These are phyloP conservation scores for Bungarus multicinctus DNA, from an alignment of 2,113 vertebrate genomes.

Conservation along the genomic window DNA sequence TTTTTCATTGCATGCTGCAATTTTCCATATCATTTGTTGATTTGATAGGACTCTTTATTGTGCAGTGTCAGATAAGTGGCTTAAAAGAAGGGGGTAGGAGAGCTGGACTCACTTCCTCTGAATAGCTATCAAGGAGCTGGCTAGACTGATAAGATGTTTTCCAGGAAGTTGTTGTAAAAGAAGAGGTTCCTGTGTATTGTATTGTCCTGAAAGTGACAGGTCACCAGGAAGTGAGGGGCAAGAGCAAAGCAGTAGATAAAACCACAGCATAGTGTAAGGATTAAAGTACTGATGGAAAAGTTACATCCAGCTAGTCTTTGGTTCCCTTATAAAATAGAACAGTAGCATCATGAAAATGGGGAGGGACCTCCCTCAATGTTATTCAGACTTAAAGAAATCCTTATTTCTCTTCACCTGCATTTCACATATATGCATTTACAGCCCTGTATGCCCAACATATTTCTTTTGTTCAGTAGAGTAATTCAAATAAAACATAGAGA, in stretches of 20 bases:
- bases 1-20: background rate
- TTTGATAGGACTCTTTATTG: conserved; percentile 1
- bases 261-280: background rate
- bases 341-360: background rate
- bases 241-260: conserved; percentile 10
- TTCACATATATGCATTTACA: background rate
- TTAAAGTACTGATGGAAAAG: background rate
- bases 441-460: background rate
- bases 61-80: background rate
- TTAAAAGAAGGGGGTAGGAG: background rate
- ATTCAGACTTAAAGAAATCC: background rate
- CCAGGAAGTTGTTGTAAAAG: conserved; percentile 81
- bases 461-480: background rate
- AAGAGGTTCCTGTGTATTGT: conserved; percentile 77
- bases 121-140: conserved; percentile 68
- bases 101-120: conserved; percentile 50
- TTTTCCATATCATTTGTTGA: background rate
- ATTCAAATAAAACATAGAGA: background rate
- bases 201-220: conserved; percentile 52
- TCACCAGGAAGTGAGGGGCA: conserved; percentile 59
- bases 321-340: conserved; percentile 29
- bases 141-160: conserved; percentile 73
- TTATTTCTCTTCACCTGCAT: background rate
- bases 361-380: background rate
- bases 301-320: background rate